These are phyloP conservation scores for Rhopalosiphum padi DNA, from an alignment of 1,140 invertebrate genomes.

Conservation along the genomic window DNA sequence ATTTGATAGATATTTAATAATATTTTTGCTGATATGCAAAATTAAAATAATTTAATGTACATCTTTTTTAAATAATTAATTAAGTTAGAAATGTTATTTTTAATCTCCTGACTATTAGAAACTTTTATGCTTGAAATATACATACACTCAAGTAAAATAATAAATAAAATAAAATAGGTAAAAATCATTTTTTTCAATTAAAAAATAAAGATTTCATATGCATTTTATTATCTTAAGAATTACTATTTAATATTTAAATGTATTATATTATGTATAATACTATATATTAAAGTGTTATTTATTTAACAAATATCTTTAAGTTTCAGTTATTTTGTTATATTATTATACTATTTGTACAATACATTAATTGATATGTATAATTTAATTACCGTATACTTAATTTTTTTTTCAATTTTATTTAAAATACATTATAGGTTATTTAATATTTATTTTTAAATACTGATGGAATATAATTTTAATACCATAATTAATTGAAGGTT, in stretches of 20 bases:
- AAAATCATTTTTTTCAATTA: background rate
- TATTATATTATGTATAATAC: no score
- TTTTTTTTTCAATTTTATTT: background rate
- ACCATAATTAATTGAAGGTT: constrained; percentile 39
- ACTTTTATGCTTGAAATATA: background rate
- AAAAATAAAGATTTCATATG: background rate
- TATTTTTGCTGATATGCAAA: background rate
- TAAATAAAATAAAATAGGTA: background rate
- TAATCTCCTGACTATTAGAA: background rate
- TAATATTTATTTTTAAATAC: constrained; percentile 12
- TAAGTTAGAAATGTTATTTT: background rate
- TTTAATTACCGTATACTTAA: background rate
- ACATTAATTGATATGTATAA: background rate
- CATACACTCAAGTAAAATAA: background rate
- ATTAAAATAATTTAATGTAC: background rate
- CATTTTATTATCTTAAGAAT: background rate
- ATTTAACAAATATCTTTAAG: background rate
- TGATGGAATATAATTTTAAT: constrained; percentile 21
- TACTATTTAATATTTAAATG: background rate
- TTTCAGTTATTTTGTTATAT: background rate
- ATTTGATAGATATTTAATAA: background rate
- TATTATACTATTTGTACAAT: background rate
- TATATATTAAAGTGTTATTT: no score
- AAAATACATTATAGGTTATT: background rate
- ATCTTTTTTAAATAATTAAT: background rate